These are phyloP conservation scores for Leistus spinibarbis DNA, from an alignment of 2,888 invertebrate species.

Conservation along the genomic window DNA sequence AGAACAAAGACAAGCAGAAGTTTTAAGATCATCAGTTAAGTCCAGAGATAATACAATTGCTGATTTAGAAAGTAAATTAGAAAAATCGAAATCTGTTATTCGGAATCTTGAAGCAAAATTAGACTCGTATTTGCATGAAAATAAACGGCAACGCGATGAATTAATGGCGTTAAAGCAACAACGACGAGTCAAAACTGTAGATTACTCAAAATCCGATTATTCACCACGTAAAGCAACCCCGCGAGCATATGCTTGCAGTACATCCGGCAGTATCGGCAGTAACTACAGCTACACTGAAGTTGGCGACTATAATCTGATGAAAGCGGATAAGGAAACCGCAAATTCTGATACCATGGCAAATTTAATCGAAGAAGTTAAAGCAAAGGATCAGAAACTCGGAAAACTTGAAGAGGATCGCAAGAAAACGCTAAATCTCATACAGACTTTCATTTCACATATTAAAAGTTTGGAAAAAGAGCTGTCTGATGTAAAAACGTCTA, in stretches of 20 bases:
- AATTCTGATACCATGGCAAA: not conserved
- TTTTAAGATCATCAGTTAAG: conserved; percentile 55
- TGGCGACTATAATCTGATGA: not conserved
- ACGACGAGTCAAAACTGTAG: not conserved
- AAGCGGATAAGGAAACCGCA: not conserved
- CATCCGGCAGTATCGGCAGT: not conserved
- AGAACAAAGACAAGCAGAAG: conserved; percentile 58
- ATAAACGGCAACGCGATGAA: conserved; percentile 40
- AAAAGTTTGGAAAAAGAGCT: conserved; percentile 52
- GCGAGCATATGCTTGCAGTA: conserved; percentile 6
- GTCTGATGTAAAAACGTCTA: conserved; percentile 48
- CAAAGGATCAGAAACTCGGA: conserved; percentile 46
- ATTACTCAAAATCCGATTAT: not conserved
- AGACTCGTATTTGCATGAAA: conserved; percentile 44
- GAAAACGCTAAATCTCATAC: conserved; percentile 56
- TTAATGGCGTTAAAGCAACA: conserved; percentile 30
- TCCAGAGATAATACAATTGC: conserved; percentile 57
- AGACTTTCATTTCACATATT: conserved; percentile 52
- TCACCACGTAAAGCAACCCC: conserved; percentile 4
- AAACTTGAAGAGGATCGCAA: conserved; percentile 54
- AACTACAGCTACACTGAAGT: not conserved
- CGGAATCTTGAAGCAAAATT: conserved; percentile 51
- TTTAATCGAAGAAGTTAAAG: not conserved
- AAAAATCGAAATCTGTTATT: conserved; percentile 48
- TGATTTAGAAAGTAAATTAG: conserved; percentile 57